phyloP scores from a whole-genome alignment of 2,888 invertebrate genomes.

The Panzeria rudis region DNA sequence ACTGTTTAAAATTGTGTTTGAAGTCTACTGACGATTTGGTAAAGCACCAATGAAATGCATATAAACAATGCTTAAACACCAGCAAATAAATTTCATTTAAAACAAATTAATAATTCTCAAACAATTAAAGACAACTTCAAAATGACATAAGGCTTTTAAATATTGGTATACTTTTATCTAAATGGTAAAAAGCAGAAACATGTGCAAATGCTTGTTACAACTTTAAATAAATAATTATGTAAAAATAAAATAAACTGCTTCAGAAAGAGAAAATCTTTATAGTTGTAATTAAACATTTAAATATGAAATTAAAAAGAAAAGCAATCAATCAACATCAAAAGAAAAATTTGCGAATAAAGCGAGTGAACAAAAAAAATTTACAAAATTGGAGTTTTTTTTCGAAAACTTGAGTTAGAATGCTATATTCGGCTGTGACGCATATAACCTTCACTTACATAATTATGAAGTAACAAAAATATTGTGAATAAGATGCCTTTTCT shows the following conservation, averaged over 20 bases:
- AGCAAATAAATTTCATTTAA: too few species aligned
- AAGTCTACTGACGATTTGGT: too few species aligned
- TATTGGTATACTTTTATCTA: neutral
- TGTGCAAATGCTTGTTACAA: neutral
- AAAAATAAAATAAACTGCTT: slow-evolving; percentile 35
- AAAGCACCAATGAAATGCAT: too few species aligned
- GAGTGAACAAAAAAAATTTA: neutral
- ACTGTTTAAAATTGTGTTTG: too few species aligned
- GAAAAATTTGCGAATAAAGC: slow-evolving; percentile 43
- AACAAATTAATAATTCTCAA: neutral
- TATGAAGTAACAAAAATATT: too few species aligned
- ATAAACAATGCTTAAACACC: too few species aligned
- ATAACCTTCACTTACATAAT: too few species aligned
- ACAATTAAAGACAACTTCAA: neutral
- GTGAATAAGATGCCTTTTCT: too few species aligned
- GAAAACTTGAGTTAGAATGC: neutral
- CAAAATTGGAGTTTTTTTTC: neutral
- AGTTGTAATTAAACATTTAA: neutral
- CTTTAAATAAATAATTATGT: neutral
- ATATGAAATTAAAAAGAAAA: slow-evolving; percentile 3
- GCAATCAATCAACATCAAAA: slow-evolving; percentile 16
- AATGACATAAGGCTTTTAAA: neutral
- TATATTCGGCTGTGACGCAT: too few species aligned
- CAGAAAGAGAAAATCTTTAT: slow-evolving; percentile 21
- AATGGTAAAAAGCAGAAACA: neutral